A percentile compares a stretch with the other conserved stretches of the same genome.
Evolutionary conservation across 2,113 vertebrate species (phyloP).

Genomic region (Myxocyprinus asiaticus): DNA sequence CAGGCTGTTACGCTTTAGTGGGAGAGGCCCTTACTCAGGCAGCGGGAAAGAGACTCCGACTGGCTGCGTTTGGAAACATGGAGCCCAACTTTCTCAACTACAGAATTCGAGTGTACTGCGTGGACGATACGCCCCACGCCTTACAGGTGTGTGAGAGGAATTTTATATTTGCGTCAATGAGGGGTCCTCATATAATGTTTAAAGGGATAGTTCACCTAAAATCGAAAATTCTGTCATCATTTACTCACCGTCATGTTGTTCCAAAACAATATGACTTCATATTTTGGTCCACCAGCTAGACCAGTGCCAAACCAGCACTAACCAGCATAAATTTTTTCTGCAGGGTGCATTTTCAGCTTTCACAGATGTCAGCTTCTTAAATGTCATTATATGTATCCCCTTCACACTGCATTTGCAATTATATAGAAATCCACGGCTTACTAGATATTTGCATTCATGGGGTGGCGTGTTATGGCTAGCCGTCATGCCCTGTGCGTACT

Average conservation of each 20-base stretch:
- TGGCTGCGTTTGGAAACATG: conserved; percentile 90
- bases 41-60: conserved; percentile 90
- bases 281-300: too few relatives aligned
- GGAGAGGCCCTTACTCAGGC: conserved; percentile 89
- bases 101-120: conserved; percentile 93
- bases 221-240: too few relatives aligned
- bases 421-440: conserved; percentile 8
- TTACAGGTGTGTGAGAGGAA: conserved; percentile 82
- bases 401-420: conserved; percentile 5
- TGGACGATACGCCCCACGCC: conserved; percentile 93
- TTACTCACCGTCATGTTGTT: too few relatives aligned
- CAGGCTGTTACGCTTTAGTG: conserved; percentile 91
- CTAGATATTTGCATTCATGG: conserved; percentile 30
- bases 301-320: not conserved
- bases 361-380: not conserved
- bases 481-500: conserved; percentile 47
- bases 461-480: not conserved
- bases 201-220: too few relatives aligned
- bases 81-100: conserved; percentile 85
- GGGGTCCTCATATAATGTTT: too few relatives aligned
- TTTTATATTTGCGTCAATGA: too few relatives aligned
- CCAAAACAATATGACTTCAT: too few relatives aligned
- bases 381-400: not conserved
- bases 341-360: not conserved
- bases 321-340: not conserved